Evolutionary conservation across 2,113 vertebrate species (phyloP).

Genomic region (Perca schrenkii): DNA sequence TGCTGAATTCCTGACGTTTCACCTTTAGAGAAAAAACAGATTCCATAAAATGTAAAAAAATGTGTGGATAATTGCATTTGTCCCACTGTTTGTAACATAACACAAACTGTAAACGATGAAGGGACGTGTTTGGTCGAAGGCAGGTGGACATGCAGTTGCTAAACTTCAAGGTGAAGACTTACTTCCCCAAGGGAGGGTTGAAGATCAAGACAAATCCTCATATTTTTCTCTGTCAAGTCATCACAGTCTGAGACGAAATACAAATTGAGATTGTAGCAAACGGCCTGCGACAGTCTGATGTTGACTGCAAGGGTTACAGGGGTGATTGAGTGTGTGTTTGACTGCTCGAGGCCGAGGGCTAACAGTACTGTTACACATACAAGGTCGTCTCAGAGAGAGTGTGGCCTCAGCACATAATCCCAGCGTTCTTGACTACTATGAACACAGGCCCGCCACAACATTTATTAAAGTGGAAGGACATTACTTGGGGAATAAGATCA

Average conservation of each 20-base stretch:
- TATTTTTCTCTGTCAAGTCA: constrained; percentile 85
- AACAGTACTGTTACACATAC: constrained; percentile 83
- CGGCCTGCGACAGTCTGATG: constrained; percentile 73
- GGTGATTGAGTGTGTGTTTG: constrained; percentile 86
- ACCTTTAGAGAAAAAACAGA: constrained; percentile 1
- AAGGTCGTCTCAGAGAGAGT: constrained; percentile 81
- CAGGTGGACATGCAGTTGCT: constrained; percentile 39
- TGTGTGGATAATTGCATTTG: not conserved
- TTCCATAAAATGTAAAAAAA: not conserved
- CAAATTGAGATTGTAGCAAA: constrained; percentile 84
- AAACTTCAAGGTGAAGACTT: constrained; percentile 77
- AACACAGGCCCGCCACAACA: constrained; percentile 70
- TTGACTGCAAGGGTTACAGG: constrained; percentile 80
- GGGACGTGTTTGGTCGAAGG: constrained; percentile 6
- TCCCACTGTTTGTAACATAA: constrained; percentile 8
- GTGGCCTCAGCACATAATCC: constrained; percentile 77
- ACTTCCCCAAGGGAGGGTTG: constrained; percentile 71
- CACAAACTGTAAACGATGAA: constrained; percentile 8
- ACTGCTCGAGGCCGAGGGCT: constrained; percentile 83
- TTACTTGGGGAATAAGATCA: constrained; percentile 71
- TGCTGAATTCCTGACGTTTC: not conserved
- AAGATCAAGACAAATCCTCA: constrained; percentile 83
- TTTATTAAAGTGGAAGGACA: constrained; percentile 73
- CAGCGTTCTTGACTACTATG: constrained; percentile 66
- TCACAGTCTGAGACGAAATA: constrained; percentile 79